A percentile compares a stretch with the other conserved stretches of the same genome.
These are phyloP conservation scores for Myripristis murdjan DNA, from an alignment of 2,797 vertebrate genomes.

Conservation along the genomic window DNA sequence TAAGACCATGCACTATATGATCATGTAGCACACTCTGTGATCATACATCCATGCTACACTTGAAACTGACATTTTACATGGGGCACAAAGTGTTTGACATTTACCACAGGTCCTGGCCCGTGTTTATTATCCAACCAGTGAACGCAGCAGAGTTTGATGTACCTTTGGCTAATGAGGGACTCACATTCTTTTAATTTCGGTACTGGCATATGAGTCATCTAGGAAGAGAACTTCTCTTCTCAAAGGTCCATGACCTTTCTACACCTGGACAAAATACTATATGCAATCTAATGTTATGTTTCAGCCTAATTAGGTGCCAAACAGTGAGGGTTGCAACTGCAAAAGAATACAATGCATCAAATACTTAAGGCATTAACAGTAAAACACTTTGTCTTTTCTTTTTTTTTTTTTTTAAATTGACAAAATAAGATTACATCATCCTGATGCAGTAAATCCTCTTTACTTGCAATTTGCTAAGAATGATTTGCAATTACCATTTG, in stretches of 20 bases:
- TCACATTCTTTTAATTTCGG: slow-evolving; percentile 33
- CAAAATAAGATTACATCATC: background rate
- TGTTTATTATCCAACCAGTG: slow-evolving; percentile 24
- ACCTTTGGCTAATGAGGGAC: slow-evolving; percentile 27
- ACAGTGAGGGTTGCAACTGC: background rate
- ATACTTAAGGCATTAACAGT: background rate
- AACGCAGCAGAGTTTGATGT: slow-evolving; percentile 27
- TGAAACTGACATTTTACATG: slow-evolving; percentile 12
- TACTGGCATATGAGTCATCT: slow-evolving; percentile 10
- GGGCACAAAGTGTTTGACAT: slow-evolving; percentile 18
- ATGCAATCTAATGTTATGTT: background rate
- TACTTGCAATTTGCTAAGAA: background rate
- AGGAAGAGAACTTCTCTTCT: slow-evolving; percentile 2
- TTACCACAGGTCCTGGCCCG: slow-evolving; percentile 10
- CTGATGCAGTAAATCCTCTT: too few relatives aligned
- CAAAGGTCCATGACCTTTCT: background rate
- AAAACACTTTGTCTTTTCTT: background rate
- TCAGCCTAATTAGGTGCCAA: background rate
- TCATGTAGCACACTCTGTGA: background rate
- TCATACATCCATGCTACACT: background rate
- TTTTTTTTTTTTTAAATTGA: too few relatives aligned
- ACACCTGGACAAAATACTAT: slow-evolving; percentile 6
- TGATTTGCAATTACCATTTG: background rate
- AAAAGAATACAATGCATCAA: background rate
- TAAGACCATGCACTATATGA: background rate